These are phyloP conservation scores for Zonitis immaculata DNA, from an alignment of 2,888 invertebrate species.

Conservation along the genomic window DNA sequence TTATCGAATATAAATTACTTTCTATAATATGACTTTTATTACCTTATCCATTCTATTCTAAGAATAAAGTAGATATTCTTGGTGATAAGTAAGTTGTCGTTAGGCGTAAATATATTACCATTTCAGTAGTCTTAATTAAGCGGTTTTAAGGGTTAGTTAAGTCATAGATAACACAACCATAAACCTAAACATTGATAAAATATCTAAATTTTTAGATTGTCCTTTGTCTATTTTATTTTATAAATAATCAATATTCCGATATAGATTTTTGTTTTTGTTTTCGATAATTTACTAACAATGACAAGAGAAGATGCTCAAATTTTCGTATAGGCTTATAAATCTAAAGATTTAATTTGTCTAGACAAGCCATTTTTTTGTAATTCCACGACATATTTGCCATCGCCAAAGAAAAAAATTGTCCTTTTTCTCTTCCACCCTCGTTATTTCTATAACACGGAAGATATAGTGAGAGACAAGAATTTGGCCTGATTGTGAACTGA, in stretches of 20 bases:
- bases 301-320: no score
- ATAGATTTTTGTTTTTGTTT: no score
- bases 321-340: no score
- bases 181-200: not conserved
- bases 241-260: no score
- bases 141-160: slow-evolving; percentile 30
- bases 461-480: slow-evolving; percentile 1
- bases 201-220: not conserved
- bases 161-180: slow-evolving; percentile 19
- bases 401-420: no score
- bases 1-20: not conserved
- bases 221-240: not conserved
- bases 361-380: no score
- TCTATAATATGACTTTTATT: slow-evolving; percentile 3
- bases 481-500: slow-evolving; percentile 9
- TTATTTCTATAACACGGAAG: no score
- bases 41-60: slow-evolving; percentile 15
- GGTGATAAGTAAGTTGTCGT: slow-evolving; percentile 36
- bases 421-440: not conserved
- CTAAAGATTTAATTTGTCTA: no score
- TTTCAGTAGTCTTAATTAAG: slow-evolving; percentile 32
- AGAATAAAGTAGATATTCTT: slow-evolving; percentile 28
- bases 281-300: no score
- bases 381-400: no score
- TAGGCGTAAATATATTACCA: slow-evolving; percentile 30